Conservation (phyloP, 2,888 invertebrate species). For the Amblyteles armatorius region DNA sequence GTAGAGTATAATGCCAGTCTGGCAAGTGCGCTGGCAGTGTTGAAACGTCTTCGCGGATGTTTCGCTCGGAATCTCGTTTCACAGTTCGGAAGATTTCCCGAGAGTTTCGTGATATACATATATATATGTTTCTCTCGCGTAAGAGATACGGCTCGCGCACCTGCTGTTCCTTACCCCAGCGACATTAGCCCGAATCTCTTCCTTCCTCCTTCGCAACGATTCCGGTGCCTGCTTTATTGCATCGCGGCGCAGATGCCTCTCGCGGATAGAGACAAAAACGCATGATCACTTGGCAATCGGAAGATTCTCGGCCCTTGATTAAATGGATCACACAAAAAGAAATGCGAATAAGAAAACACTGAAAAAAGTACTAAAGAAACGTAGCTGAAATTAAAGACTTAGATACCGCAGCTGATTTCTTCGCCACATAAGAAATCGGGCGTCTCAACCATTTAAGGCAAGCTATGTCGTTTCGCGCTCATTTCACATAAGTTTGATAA, state of each 20-base stretch:
- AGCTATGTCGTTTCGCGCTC: too few species aligned
- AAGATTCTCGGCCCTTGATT: not conserved
- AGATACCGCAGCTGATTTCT: not conserved
- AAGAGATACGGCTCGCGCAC: conserved; percentile 40
- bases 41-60: conserved; percentile 24
- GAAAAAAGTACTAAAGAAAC: too few species aligned
- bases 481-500: too few species aligned
- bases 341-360: not conserved
- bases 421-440: not conserved
- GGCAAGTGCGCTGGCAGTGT: conserved; percentile 13
- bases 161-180: conserved; percentile 16
- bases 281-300: not conserved
- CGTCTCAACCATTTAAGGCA: not conserved
- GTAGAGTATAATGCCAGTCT: not conserved
- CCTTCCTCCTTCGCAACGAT: conserved; percentile 1
- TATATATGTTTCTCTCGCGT: conserved; percentile 31
- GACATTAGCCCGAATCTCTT: not conserved
- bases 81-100: conserved; percentile 53
- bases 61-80: conserved; percentile 55
- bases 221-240: conserved; percentile 9
- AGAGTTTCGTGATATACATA: conserved; percentile 36
- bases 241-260: not conserved
- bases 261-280: not conserved
- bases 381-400: not conserved
- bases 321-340: not conserved